Evolutionary conservation across 2,888 invertebrate genomes (phyloP).

Genomic region (Pristionchus entomophagus): DNA sequence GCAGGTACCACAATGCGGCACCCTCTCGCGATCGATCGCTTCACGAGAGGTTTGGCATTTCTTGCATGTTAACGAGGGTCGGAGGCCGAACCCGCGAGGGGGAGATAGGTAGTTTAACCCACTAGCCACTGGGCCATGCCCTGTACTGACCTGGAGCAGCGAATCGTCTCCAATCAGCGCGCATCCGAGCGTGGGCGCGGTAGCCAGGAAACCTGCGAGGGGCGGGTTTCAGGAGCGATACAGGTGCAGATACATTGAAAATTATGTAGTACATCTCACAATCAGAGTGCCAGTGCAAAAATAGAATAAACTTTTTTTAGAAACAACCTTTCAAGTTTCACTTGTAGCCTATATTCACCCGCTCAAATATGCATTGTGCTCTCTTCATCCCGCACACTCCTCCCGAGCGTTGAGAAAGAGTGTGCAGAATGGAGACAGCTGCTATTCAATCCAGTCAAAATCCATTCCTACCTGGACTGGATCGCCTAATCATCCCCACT

Average conservation of each 20-base stretch:
- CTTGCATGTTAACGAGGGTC: background rate
- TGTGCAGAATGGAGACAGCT: too few species aligned
- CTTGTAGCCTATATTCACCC: too few species aligned
- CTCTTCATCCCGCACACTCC: too few species aligned
- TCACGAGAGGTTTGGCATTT: background rate
- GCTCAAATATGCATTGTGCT: too few species aligned
- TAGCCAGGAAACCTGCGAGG: constrained; percentile 87
- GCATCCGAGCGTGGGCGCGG: constrained; percentile 97
- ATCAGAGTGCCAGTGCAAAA: too few species aligned
- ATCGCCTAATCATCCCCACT: constrained; percentile 81
- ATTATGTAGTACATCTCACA: background rate
- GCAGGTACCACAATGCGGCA: background rate
- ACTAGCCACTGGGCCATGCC: background rate
- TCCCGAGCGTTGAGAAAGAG: too few species aligned
- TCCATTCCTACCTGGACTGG: too few species aligned
- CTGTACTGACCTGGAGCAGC: constrained; percentile 87
- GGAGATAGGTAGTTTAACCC: background rate
- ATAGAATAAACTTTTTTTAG: too few species aligned
- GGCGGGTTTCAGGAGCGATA: background rate
- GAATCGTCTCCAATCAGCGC: constrained; percentile 97
- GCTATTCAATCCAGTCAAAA: too few species aligned
- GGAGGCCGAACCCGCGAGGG: background rate
- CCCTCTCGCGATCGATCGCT: background rate
- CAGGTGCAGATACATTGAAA: background rate
- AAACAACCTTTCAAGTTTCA: too few species aligned